phyloP scores from a whole-genome alignment of 2,113 vertebrate species.

The Sisor rabdophorus region DNA sequence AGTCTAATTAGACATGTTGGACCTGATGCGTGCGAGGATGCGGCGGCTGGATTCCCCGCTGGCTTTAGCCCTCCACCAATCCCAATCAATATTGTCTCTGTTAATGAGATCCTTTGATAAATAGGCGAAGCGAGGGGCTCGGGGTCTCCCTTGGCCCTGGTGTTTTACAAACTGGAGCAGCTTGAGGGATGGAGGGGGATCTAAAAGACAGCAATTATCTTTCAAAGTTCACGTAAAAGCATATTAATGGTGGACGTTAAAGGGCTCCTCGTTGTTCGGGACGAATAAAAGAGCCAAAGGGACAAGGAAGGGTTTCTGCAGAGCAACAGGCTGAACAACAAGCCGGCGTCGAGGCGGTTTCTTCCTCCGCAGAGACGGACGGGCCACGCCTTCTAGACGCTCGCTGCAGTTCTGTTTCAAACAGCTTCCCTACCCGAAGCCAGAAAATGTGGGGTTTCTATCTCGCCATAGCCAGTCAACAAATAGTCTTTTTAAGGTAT shows the following conservation, averaged over 20 bases:
- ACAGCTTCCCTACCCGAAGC: no score
- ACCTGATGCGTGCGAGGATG: conserved; percentile 26
- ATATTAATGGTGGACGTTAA: conserved; percentile 32
- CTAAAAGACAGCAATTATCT: conserved; percentile 46
- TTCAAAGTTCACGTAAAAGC: conserved; percentile 40
- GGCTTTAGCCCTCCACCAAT: conserved; percentile 39
- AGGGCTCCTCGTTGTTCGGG: conserved; percentile 12
- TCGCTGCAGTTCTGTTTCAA: no score
- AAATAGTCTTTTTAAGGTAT: no score
- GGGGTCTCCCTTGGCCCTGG: conserved; percentile 22
- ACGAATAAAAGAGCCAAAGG: neutral
- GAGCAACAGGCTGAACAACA: neutral
- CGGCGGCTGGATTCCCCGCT: conserved; percentile 39
- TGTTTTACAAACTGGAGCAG: conserved; percentile 43
- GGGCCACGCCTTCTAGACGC: no score
- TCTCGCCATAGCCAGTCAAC: no score
- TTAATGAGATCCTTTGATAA: conserved; percentile 61
- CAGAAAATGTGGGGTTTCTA: no score
- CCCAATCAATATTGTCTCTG: conserved; percentile 58
- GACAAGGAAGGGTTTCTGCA: neutral
- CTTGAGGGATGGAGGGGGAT: conserved; percentile 25
- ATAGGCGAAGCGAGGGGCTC: conserved; percentile 56
- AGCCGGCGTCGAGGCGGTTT: neutral
- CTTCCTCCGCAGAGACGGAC: no score
- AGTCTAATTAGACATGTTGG: conserved; percentile 51